phyloP scores from a whole-genome alignment of 37 sponge, comb jelly and placozoan genomes.

The Geodia barretti region DNA sequence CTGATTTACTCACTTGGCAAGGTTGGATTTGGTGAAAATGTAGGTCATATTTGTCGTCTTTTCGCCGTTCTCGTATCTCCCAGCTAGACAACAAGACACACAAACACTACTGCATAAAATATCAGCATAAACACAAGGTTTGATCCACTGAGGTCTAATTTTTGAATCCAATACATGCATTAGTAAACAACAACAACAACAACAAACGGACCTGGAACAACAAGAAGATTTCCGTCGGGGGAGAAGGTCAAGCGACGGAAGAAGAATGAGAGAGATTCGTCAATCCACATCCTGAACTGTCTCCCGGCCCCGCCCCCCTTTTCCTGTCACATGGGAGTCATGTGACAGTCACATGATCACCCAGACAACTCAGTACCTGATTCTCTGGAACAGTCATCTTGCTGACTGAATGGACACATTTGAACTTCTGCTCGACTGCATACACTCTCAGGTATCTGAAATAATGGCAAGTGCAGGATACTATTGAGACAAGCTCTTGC shows the following conservation, averaged over 20 bases:
- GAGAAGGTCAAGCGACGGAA: constrained; percentile 89
- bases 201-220: constrained; percentile 81
- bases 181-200: not conserved
- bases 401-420: constrained; percentile 42
- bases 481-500: too few species aligned
- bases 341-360: not conserved
- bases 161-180: not conserved
- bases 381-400: constrained; percentile 7
- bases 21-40: constrained; percentile 50
- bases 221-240: constrained; percentile 94
- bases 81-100: too few species aligned
- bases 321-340: not conserved
- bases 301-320: constrained; percentile 39
- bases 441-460: constrained; percentile 40
- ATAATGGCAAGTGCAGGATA: too few species aligned
- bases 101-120: not conserved
- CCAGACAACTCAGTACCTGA: not conserved
- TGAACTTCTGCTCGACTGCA: constrained; percentile 28
- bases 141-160: not conserved
- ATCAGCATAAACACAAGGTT: not conserved
- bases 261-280: constrained; percentile 76
- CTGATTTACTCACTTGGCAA: constrained; percentile 42
- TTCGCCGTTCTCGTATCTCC: constrained; percentile 39
- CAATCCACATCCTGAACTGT: constrained; percentile 56
- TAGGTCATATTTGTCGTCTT: constrained; percentile 54